Percentiles rank a stretch among this genome's conserved stretches.
Evolutionary conservation across 53 echinoderm and acorn worm genomes (phyloP).

Genomic region (Echinarachnius parma): DNA sequence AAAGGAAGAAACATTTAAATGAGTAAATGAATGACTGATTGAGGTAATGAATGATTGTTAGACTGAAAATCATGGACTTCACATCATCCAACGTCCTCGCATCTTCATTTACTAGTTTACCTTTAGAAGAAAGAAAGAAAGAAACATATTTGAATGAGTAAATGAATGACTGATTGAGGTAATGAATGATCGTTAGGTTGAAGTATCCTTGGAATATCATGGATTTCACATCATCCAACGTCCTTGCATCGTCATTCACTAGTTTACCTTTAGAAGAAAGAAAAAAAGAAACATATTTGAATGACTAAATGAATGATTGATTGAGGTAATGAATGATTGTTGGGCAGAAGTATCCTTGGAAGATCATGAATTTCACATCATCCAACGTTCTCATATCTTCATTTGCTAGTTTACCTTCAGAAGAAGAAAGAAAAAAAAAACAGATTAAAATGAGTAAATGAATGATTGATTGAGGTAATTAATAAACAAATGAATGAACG

Average conservation of each 20-base stretch:
- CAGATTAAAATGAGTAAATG: no score
- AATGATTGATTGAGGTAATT: no score
- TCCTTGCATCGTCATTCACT: slow-evolving; percentile 68
- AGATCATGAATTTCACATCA: slow-evolving; percentile 91
- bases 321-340: background rate
- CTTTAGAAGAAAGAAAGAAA: slow-evolving; percentile 13
- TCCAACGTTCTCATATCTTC: slow-evolving; percentile 81
- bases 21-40: no score
- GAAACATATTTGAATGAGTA: background rate
- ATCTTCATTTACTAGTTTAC: slow-evolving; percentile 63
- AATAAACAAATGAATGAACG: no score
- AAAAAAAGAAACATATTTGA: background rate
- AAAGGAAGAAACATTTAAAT: background rate
- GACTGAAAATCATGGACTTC: slow-evolving; percentile 79
- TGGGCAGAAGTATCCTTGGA: slow-evolving; percentile 90
- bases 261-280: slow-evolving; percentile 18
- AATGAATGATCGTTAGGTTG: no score
- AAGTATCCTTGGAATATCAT: slow-evolving; percentile 47
- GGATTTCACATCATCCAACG: slow-evolving; percentile 76
- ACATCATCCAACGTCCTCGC: slow-evolving; percentile 71
- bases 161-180: background rate
- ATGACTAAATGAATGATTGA: no score
- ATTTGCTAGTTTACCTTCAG: slow-evolving; percentile 58
- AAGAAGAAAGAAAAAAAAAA: background rate
- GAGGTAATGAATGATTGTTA: no score